phyloP scores from a whole-genome alignment of 2,113 vertebrate species.

The Zeus faber region DNA sequence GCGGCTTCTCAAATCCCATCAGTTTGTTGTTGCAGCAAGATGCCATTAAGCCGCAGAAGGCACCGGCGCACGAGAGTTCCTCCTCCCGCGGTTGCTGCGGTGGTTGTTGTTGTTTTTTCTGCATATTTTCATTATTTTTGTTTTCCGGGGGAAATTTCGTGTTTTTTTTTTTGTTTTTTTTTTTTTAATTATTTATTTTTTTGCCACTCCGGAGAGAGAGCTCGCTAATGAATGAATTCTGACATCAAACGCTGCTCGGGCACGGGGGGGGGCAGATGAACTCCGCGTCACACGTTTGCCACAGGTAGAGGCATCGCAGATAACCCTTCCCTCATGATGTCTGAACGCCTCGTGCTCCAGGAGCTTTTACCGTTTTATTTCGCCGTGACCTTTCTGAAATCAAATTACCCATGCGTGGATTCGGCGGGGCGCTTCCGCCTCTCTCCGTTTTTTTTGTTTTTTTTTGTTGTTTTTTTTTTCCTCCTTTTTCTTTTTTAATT shows the following conservation, averaged over 20 bases:
- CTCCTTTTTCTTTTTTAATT: too few species aligned
- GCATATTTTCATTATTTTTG: not conserved
- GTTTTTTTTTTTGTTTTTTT: not conserved
- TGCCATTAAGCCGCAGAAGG: not conserved
- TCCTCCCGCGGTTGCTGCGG: too few species aligned
- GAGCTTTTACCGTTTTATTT: too few species aligned
- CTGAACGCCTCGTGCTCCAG: too few species aligned
- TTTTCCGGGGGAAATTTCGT: too few species aligned
- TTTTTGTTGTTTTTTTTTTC: too few species aligned
- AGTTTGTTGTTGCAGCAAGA: not conserved
- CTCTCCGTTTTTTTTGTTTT: not conserved
- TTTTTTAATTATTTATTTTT: not conserved
- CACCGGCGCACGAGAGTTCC: too few species aligned
- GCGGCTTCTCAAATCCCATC: not conserved
- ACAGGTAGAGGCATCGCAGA: not conserved
- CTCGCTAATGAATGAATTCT: not conserved
- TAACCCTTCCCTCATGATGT: too few species aligned
- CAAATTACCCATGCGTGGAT: too few species aligned
- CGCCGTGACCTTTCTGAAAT: too few species aligned
- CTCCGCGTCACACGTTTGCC: not conserved
- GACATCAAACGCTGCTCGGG: not conserved
- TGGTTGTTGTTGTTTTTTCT: not conserved
- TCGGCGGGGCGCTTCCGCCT: too few species aligned
- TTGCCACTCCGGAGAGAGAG: not conserved
- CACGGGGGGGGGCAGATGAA: not conserved